These are phyloP conservation scores for Gymnoscelis rufifasciata DNA, from an alignment of 2,888 invertebrate genomes.

Conservation along the genomic window DNA sequence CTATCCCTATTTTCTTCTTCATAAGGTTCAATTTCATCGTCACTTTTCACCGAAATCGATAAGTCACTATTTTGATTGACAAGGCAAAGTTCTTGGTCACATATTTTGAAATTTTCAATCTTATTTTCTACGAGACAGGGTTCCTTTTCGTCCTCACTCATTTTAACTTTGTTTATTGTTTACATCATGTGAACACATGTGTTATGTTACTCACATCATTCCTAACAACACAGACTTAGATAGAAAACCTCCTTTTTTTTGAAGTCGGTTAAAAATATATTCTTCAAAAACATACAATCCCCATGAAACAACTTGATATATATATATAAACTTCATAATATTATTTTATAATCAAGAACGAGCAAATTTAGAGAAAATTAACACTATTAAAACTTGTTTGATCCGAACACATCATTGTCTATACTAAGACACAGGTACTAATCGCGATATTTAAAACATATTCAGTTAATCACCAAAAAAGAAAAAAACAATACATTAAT, in stretches of 20 bases:
- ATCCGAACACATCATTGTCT: too few species aligned
- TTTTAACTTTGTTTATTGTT: conserved; percentile 35
- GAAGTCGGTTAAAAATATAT: too few species aligned
- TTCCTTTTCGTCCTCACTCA: conserved; percentile 53
- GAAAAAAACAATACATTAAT: too few species aligned
- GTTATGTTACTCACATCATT: not conserved
- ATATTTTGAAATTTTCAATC: conserved; percentile 20
- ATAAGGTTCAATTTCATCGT: conserved; percentile 13
- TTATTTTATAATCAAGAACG: too few species aligned
- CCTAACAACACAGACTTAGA: not conserved
- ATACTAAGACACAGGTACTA: too few species aligned
- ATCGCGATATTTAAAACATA: too few species aligned
- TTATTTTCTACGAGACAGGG: conserved; percentile 34
- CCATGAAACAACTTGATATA: too few species aligned
- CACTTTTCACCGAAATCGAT: conserved; percentile 14
- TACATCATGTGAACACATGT: conserved; percentile 18
- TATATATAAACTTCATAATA: too few species aligned
- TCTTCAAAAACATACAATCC: too few species aligned
- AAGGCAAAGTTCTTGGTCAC: conserved; percentile 31
- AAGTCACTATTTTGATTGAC: conserved; percentile 25
- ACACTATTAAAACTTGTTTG: too few species aligned
- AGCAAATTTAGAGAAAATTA: too few species aligned
- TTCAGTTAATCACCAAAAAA: too few species aligned
- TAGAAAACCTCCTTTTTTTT: not conserved
- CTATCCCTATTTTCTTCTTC: not conserved